Percentiles rank a stretch among this genome's conserved stretches.
Evolutionary conservation across 2,888 invertebrate species (phyloP).

Genomic region (Drosophila austrosaltans): DNA sequence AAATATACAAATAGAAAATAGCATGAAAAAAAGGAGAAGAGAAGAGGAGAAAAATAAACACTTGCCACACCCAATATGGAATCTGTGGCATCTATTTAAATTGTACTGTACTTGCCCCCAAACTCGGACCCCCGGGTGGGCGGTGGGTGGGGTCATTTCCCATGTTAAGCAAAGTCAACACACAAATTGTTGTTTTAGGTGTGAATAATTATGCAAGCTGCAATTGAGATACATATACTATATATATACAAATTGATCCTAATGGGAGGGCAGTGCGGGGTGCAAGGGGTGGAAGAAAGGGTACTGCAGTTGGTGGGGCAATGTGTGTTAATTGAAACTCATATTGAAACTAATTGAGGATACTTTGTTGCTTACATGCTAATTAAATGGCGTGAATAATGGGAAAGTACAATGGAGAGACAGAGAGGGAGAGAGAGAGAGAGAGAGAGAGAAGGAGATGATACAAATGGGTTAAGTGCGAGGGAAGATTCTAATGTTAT

Average conservation of each 20-base stretch:
- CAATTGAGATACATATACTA: conserved; percentile 9
- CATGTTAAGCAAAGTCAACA: conserved; percentile 51
- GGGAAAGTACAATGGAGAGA: conserved; percentile 1
- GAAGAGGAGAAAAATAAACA: conserved; percentile 29
- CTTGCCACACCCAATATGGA: conserved; percentile 33
- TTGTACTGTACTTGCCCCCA: conserved; percentile 17
- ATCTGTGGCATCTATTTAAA: conserved; percentile 27
- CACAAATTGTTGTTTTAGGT: conserved; percentile 48
- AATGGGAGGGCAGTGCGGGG: neutral
- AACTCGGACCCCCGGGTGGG: conserved; percentile 28
- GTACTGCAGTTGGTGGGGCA: neutral
- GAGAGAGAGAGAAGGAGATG: neutral
- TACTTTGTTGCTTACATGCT: conserved; percentile 4
- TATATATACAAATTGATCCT: neutral
- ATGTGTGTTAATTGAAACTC: conserved; percentile 13
- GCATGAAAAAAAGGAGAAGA: conserved; percentile 16
- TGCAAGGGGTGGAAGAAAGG: neutral
- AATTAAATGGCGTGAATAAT: conserved; percentile 1
- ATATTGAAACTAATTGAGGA: conserved; percentile 3
- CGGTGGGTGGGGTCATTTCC: conserved; percentile 57
- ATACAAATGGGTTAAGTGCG: neutral
- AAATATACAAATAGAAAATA: conserved; percentile 75
- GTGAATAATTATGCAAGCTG: conserved; percentile 52
- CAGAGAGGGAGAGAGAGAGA: no score
- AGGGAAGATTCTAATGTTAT: neutral